Conservation (phyloP, 2,888 invertebrate species). For the Sesia apiformis region DNA sequence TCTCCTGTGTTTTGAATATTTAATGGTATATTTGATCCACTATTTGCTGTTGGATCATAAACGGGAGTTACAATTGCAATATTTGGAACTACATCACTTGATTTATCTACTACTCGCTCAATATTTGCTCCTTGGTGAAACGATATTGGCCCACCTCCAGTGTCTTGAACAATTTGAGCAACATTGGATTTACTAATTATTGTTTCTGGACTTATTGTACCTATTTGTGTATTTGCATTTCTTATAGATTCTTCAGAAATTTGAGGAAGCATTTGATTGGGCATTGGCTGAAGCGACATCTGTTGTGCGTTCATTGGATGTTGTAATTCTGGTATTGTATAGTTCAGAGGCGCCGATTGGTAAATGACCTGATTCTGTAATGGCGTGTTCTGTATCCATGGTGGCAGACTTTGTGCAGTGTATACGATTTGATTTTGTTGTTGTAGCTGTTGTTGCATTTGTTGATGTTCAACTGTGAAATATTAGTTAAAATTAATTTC, state of each 20-base stretch:
- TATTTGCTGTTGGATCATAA: too few species aligned
- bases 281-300: slow-evolving; percentile 31
- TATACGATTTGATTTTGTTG: slow-evolving; percentile 8
- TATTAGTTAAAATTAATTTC: too few species aligned
- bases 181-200: slow-evolving; percentile 1
- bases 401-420: slow-evolving; percentile 58
- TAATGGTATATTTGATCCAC: too few species aligned
- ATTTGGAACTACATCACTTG: too few species aligned
- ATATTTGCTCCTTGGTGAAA: too few species aligned
- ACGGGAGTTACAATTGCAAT: too few species aligned
- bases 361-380: slow-evolving; percentile 51
- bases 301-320: slow-evolving; percentile 50
- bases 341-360: slow-evolving; percentile 37
- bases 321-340: slow-evolving; percentile 31
- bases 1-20: too few species aligned
- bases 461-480: too few species aligned
- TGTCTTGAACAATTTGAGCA: slow-evolving; percentile 2
- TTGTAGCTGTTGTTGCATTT: slow-evolving; percentile 22
- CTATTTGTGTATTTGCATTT: slow-evolving; percentile 17
- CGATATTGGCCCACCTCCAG: too few species aligned
- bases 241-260: slow-evolving; percentile 19
- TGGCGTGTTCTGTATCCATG: slow-evolving; percentile 54
- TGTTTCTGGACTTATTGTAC: slow-evolving; percentile 2
- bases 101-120: too few species aligned
- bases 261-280: slow-evolving; percentile 33